Evolutionary conservation across 2,888 invertebrate genomes (phyloP), one percentile per base, ranked within the genome.

Genomic region (Thereva unica): DNA sequence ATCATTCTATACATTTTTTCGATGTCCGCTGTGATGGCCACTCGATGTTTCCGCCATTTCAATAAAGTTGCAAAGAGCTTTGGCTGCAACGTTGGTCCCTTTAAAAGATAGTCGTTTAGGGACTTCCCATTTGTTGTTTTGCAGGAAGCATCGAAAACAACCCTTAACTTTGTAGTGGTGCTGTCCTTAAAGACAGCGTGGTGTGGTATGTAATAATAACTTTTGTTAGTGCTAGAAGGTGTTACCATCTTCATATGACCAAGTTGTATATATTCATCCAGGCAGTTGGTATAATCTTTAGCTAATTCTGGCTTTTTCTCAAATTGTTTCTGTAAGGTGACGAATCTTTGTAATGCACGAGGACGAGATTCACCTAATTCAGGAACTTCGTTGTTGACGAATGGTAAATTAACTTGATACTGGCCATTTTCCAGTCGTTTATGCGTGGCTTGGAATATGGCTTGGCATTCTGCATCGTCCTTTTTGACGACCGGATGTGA

Each of bases 21-120:
- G 23, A 23, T 23, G 2, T 23, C 23, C 2, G 23, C 45, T 8
- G 45, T 34, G 38, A 37, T 59, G 4, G 47, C 45, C 3, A 47
- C 9, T 47, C 47, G 10, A 23, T 45, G 44, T 34, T 52, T 52
- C 35, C 52, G 38, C 52, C 52, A 52, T 5, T n/a, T 52, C 5
- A 52, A 37, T 6, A 52, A n/a, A 9, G 23, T 57, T 42, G 57
- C 38, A 10, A 38, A 57, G 3, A 57, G 40, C 10, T 10, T 42
- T 2, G 45, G 47, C 35, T 59, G 59, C 2, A 59, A 35, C 5
- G 44, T 59, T 2, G 59, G 59, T 35, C 59, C 59, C 7, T 7
- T 12, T 1, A 45, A 37, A 34, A 59, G n/a, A 3, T 59, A 35
- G 4, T 59, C 59, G 9, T 59, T 59, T 44, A 59, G 9, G 2